Evolutionary conservation across 2,888 invertebrate species (phyloP).

Genomic region (Drepana falcataria): DNA sequence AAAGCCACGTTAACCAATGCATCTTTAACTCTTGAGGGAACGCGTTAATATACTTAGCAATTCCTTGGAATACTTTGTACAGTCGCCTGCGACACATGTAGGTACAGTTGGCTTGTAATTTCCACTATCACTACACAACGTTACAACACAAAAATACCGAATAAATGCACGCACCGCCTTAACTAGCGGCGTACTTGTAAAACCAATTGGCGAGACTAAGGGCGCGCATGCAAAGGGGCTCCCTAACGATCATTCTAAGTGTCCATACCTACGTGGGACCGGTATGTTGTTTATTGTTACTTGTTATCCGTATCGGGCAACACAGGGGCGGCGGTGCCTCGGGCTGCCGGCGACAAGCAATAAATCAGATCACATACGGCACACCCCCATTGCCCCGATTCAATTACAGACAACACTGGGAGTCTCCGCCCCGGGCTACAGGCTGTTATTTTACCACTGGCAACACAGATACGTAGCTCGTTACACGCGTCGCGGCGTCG

Average conservation of each 20-base stretch:
- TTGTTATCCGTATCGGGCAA: neutral
- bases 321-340: neutral
- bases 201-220: neutral
- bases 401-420: constrained; percentile 25
- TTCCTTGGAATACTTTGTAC: too few species aligned
- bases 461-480: constrained; percentile 53
- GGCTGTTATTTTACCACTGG: constrained; percentile 41
- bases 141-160: neutral
- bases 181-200: neutral
- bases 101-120: too few species aligned
- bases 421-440: constrained; percentile 20
- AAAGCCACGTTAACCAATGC: too few species aligned
- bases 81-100: too few species aligned
- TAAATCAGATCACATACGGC: neutral
- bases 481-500: constrained; percentile 46
- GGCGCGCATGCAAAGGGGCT: neutral
- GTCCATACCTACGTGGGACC: neutral
- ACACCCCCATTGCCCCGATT: constrained; percentile 29
- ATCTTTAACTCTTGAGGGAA: too few species aligned
- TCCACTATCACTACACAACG: neutral
- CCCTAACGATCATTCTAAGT: neutral
- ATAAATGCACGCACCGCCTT: neutral
- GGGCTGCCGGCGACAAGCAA: neutral
- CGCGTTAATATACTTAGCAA: too few species aligned
- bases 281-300: neutral